A percentile compares a stretch with the other conserved stretches of the same genome.
phyloP scores from a whole-genome alignment of 1,140 invertebrate species.

The Odontomachus brunneus region DNA sequence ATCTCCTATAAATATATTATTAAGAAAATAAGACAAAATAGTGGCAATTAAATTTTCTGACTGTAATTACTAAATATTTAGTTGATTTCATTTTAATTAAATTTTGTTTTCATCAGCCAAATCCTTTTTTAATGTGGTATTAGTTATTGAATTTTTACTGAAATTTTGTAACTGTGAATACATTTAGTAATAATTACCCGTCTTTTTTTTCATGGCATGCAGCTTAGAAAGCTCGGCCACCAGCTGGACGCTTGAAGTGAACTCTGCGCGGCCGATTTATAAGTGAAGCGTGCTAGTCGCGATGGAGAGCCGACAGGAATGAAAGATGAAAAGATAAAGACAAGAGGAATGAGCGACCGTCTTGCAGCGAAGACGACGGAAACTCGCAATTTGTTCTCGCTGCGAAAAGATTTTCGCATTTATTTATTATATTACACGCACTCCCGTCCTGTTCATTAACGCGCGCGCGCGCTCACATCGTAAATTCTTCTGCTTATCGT shows the following conservation, averaged over 20 bases:
- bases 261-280: neutral
- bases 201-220: no score
- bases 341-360: neutral
- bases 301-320: neutral
- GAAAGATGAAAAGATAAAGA: neutral
- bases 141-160: no score
- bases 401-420: neutral
- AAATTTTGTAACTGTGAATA: no score
- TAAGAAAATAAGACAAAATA: no score
- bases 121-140: no score
- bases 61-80: no score
- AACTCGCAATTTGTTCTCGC: constrained; percentile 9
- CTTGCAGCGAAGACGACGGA: neutral
- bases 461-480: neutral
- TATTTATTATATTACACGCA: constrained; percentile 38
- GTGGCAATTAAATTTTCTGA: no score
- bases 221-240: neutral
- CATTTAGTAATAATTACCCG: no score
- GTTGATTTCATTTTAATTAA: no score
- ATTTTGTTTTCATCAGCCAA: no score
- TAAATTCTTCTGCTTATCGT: neutral
- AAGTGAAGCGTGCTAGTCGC: constrained; percentile 10
- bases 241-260: neutral
- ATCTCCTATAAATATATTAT: no score
- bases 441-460: neutral